Base-by-base conservation (phyloP, 2,888 invertebrate species). In the Colletes collaris region DNA sequence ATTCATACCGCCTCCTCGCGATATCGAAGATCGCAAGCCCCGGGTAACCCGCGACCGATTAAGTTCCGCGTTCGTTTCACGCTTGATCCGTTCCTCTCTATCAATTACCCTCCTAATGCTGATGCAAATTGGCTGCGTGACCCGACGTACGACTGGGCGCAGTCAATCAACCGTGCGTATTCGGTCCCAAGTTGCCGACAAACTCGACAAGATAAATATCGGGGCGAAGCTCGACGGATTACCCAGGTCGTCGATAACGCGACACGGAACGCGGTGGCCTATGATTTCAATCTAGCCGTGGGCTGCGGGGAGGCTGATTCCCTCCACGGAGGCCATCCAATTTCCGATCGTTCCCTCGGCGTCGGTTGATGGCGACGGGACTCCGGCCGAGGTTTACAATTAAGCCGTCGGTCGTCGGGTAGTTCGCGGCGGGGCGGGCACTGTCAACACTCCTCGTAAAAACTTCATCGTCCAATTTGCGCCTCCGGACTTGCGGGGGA, bases 381-480 rank as follows among this genome's bases (percentile, higher is more conserved):
- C 78, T 63, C 73, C 72, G 60, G 40, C 59, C 82, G 81, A 80
- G 82, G 78, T 84, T 84, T 76, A 84, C 86, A 84, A 86, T 86
- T 86, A 86, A 86, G 79, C 77, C 74, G 66, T 82, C 74, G 69
- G 58, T 64, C 71, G 66, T 58, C 56, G 75, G 67, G 59, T 53
- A 53, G 66, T 78, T 65, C 58, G 82, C 7, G 55, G 44, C 49
- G 52, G 70, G 53, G 44, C 35, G 55, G 27, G 64, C 10, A 81
- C 84, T 77, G 86, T 86, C 86, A 79, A 84, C 86, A 79, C 81
- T 84, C 49, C 78, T 81, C 84, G 84, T 81, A 85, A 84, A 86
- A 88, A 86, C 75, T 87, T 88, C 81, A 77, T 86, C 83, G 81
- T 87, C 84, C 85, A 87, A 89, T 89, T 88, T 87, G 85, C 84